Percentiles rank a stretch among this genome's conserved stretches.
Evolutionary conservation across 30 jellyfish, hydroid and myxozoan species (phyloP).

Genomic region (Aurelia sp.): DNA sequence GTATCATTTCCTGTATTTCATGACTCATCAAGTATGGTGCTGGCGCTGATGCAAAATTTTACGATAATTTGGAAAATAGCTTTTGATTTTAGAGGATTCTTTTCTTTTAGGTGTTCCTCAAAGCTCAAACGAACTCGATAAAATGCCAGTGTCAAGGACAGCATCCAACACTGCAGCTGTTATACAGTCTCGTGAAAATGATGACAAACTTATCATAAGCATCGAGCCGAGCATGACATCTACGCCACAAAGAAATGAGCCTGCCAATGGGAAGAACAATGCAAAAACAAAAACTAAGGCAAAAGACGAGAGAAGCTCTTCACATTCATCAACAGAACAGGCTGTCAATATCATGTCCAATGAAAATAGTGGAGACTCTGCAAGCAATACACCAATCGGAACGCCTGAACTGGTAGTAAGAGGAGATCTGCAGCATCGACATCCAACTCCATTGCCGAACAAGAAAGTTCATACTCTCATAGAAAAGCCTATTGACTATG

Average conservation of each 20-base stretch:
- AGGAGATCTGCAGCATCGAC: conserved; percentile 6
- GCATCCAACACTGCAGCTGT: background rate
- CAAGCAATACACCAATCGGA: background rate
- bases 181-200: background rate
- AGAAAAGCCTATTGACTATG: background rate
- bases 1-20: no score
- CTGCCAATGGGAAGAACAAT: background rate
- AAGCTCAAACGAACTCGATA: background rate
- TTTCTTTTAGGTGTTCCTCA: no score
- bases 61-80: no score
- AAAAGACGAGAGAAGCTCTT: background rate
- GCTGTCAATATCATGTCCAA: background rate
- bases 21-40: no score
- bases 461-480: background rate
- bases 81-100: no score
- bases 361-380: background rate
- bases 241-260: conserved; percentile 4
- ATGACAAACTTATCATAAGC: background rate
- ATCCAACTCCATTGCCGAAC: conserved; percentile 30
- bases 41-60: no score
- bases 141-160: background rate
- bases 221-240: conserved; percentile 17
- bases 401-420: background rate
- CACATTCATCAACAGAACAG: background rate
- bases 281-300: background rate